Evolutionary conservation across 2,888 invertebrate species (phyloP).

Genomic region (Troides aeacus): DNA sequence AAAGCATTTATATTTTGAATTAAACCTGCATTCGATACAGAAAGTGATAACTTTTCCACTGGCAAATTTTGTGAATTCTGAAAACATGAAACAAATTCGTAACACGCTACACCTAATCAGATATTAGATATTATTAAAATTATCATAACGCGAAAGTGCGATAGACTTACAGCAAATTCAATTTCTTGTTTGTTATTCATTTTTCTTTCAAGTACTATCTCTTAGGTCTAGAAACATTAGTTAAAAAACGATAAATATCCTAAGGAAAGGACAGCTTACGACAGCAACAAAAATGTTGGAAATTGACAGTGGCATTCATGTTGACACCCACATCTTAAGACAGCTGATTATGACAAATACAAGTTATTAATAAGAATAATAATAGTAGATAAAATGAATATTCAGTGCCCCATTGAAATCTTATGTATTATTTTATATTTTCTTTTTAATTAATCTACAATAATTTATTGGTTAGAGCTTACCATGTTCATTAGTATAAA

Average conservation of each 20-base stretch:
- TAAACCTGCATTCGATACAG: slow-evolving; percentile 75
- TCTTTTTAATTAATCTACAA: too few relatives aligned
- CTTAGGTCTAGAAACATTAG: background rate
- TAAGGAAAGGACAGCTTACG: slow-evolving; percentile 12
- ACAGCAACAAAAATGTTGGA: slow-evolving; percentile 4
- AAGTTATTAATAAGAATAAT: background rate
- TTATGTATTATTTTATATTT: too few relatives aligned
- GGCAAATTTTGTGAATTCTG: slow-evolving; percentile 82
- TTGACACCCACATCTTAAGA: background rate
- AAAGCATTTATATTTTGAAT: slow-evolving; percentile 81
- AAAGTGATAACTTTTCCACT: slow-evolving; percentile 70
- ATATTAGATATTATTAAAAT: background rate
- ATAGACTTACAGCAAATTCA: slow-evolving; percentile 37
- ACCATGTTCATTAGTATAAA: too few relatives aligned
- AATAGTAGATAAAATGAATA: background rate
- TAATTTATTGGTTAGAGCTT: too few relatives aligned
- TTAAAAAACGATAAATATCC: slow-evolving; percentile 1
- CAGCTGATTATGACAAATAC: slow-evolving; percentile 14
- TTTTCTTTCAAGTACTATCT: background rate
- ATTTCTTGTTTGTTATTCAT: slow-evolving; percentile 41
- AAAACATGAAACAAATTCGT: slow-evolving; percentile 35
- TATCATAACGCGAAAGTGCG: background rate
- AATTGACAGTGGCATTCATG: background rate
- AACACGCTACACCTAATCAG: background rate
- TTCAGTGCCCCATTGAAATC: too few relatives aligned